Conservation (phyloP, 2,797 vertebrate genomes). For the Falco naumanni region DNA sequence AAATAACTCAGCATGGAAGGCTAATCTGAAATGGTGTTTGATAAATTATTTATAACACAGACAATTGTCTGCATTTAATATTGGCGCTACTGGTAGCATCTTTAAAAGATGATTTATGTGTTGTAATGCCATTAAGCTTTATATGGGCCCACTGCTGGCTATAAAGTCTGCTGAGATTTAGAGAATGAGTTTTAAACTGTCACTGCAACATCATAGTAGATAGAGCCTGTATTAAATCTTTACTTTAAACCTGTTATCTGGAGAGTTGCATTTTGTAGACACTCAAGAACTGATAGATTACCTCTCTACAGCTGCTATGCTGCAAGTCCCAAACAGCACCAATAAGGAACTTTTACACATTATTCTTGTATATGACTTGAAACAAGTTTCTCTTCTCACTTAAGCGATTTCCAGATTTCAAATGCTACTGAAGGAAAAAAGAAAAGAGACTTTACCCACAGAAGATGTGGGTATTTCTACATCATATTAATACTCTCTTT, state of each 20-base stretch:
- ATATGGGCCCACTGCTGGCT: slow-evolving; percentile 90
- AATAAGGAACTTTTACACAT: slow-evolving; percentile 69
- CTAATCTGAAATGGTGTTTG: slow-evolving; percentile 85
- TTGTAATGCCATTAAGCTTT: slow-evolving; percentile 93
- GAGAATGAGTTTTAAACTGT: slow-evolving; percentile 96
- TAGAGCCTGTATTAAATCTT: slow-evolving; percentile 88
- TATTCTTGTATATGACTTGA: slow-evolving; percentile 58
- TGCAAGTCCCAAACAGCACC: slow-evolving; percentile 67
- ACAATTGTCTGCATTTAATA: slow-evolving; percentile 97
- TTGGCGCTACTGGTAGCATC: slow-evolving; percentile 90
- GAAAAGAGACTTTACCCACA: background rate
- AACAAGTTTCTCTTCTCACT: slow-evolving; percentile 62
- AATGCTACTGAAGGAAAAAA: slow-evolving; percentile 22
- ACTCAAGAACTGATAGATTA: slow-evolving; percentile 90
- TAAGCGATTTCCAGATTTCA: slow-evolving; percentile 41
- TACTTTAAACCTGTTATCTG: slow-evolving; percentile 90
- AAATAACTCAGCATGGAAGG: slow-evolving; percentile 87
- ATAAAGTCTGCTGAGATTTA: slow-evolving; percentile 93
- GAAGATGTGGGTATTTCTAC: background rate
- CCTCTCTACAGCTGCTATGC: slow-evolving; percentile 74
- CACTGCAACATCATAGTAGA: slow-evolving; percentile 83
- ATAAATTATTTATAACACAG: slow-evolving; percentile 99
- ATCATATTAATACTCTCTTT: background rate
- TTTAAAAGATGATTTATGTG: slow-evolving; percentile 99
- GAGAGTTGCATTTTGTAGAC: slow-evolving; percentile 91